These are phyloP conservation scores for Platycnemis pennipes DNA, from an alignment of 2,888 invertebrate species.

Conservation along the genomic window DNA sequence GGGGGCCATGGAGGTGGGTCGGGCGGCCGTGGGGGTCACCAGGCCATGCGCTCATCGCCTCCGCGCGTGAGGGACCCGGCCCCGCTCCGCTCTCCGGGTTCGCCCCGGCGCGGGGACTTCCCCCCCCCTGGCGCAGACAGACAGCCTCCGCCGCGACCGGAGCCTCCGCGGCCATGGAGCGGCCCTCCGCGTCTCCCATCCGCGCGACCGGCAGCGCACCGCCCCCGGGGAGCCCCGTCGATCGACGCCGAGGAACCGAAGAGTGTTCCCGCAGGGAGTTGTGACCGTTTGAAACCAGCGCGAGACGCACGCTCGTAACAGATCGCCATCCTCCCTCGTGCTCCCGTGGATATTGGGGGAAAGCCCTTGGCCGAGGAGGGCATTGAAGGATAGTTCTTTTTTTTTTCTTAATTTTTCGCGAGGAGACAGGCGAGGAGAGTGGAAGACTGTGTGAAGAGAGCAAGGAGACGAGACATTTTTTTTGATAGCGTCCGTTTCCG, in stretches of 20 bases:
- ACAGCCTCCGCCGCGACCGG: background rate
- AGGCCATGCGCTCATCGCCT: background rate
- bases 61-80: background rate
- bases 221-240: background rate
- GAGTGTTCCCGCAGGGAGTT: background rate
- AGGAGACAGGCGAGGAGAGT: background rate
- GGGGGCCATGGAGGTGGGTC: background rate
- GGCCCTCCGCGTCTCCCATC: background rate
- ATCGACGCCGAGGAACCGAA: background rate
- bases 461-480: background rate
- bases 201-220: background rate
- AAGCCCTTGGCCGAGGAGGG: too few relatives aligned
- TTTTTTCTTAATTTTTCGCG: background rate
- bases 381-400: too few relatives aligned
- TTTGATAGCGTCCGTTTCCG: slow-evolving; percentile 24
- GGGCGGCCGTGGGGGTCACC: background rate
- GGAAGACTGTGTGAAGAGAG: background rate
- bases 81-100: background rate
- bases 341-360: too few relatives aligned
- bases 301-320: background rate
- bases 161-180: background rate
- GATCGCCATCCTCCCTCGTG: background rate
- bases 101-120: background rate
- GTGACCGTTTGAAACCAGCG: background rate
- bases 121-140: background rate